A percentile compares a stretch with the other conserved stretches of the same genome.
phyloP scores from a whole-genome alignment of 2,113 vertebrate species.

The Buteo buteo region DNA sequence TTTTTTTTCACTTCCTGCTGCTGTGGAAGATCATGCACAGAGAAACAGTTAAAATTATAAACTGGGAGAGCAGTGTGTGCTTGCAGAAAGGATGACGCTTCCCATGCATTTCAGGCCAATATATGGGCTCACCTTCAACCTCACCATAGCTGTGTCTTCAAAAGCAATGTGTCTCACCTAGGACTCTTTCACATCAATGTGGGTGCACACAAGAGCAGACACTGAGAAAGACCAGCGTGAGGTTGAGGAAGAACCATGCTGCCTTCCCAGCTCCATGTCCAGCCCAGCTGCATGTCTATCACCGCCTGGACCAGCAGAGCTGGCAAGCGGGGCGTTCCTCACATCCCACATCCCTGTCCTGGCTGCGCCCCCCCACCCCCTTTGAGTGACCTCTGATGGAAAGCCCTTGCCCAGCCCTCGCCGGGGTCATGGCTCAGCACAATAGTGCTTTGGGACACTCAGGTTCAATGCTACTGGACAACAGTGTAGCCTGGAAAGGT shows the following conservation, averaged over 20 bases:
- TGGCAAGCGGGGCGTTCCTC: background rate
- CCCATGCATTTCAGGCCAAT: background rate
- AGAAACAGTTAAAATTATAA: too few relatives aligned
- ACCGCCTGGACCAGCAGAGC: background rate
- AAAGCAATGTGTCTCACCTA: background rate
- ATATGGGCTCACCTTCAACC: background rate
- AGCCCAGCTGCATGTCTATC: too few relatives aligned
- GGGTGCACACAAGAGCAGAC: too few relatives aligned
- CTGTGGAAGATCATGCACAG: too few relatives aligned
- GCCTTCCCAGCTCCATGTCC: too few relatives aligned
- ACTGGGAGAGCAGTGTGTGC: too few relatives aligned
- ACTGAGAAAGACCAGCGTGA: background rate
- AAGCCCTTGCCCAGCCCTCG: background rate
- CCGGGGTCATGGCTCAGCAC: too few relatives aligned
- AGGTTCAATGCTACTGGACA: too few relatives aligned
- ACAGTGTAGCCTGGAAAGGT: too few relatives aligned
- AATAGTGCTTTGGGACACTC: too few relatives aligned
- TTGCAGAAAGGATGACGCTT: background rate
- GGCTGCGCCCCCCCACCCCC: background rate
- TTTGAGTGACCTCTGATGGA: background rate
- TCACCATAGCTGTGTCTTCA: background rate
- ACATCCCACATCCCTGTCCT: background rate
- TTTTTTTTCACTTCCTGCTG: too few relatives aligned
- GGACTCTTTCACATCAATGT: too few relatives aligned
- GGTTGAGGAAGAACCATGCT: fast-evolving